A percentile compares a stretch with the other conserved stretches of the same genome.
phyloP scores from a whole-genome alignment of 1,140 invertebrate genomes.

The Drosophila yakuba region DNA sequence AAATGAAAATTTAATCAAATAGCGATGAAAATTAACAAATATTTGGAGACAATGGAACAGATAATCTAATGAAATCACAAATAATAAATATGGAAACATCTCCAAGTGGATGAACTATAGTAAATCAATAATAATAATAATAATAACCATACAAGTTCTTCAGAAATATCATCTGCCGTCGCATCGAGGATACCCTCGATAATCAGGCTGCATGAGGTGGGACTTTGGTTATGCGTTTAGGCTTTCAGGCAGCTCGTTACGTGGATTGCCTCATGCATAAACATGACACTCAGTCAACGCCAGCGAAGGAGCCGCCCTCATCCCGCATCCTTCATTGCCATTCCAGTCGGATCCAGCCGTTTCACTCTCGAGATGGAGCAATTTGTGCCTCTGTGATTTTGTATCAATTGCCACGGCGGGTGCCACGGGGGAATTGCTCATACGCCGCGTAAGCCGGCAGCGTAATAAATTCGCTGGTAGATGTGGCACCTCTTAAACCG shows the following conservation, averaged over 20 bases:
- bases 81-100: no score
- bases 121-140: no score
- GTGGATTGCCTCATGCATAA: slow-evolving; percentile 69
- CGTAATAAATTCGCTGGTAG: slow-evolving; percentile 33
- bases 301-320: slow-evolving; percentile 1
- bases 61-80: no score
- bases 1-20: not conserved
- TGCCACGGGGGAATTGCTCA: slow-evolving; percentile 33
- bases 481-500: slow-evolving; percentile 46
- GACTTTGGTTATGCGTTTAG: slow-evolving; percentile 30
- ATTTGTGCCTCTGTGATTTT: slow-evolving; percentile 76
- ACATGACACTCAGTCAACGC: slow-evolving; percentile 71
- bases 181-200: slow-evolving; percentile 16
- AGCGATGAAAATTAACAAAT: no score
- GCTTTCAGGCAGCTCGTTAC: slow-evolving; percentile 49
- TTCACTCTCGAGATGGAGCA: slow-evolving; percentile 44
- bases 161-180: no score
- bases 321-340: not conserved
- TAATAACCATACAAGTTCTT: no score
- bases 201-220: slow-evolving; percentile 1
- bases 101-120: no score
- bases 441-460: slow-evolving; percentile 39
- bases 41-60: no score
- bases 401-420: slow-evolving; percentile 61
- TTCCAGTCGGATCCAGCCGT: not conserved